phyloP scores from a whole-genome alignment of 2,888 invertebrate genomes.

The Trachelus iudaicus region DNA sequence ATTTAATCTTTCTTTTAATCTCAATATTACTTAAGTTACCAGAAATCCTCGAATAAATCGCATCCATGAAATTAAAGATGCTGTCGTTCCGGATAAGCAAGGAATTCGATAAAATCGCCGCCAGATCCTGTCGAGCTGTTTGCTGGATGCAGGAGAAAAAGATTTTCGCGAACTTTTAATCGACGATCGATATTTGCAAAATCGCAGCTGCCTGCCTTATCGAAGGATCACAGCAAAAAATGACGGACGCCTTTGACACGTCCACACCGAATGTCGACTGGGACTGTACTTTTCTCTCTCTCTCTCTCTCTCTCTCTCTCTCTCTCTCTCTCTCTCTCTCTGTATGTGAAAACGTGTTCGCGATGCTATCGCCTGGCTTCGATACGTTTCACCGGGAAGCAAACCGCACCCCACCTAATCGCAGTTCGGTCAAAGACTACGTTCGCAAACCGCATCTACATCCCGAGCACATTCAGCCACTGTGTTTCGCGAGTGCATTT shows the following conservation, averaged over 20 bases:
- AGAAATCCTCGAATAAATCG: neutral
- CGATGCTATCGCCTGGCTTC: neutral
- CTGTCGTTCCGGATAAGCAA: too few relatives aligned
- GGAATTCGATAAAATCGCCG: neutral
- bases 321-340: too few relatives aligned
- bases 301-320: too few relatives aligned
- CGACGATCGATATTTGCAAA: neutral
- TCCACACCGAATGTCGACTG: neutral
- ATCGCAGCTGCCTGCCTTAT: neutral
- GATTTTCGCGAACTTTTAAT: neutral
- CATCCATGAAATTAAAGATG: neutral
- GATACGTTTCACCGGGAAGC: neutral
- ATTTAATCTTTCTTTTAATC: too few relatives aligned
- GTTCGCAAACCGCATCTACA: neutral
- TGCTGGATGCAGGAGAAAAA: neutral
- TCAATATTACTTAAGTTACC: too few relatives aligned
- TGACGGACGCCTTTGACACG: neutral
- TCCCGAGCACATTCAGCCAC: neutral
- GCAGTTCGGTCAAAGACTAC: neutral
- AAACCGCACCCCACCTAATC: neutral
- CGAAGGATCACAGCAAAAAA: neutral
- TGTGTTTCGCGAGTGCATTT: neutral
- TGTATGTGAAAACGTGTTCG: neutral
- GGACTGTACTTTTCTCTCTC: neutral
- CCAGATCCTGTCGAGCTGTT: neutral